Evolutionary conservation across 1,140 invertebrate genomes (phyloP).

Genomic region (Brachionus manjavacas): DNA sequence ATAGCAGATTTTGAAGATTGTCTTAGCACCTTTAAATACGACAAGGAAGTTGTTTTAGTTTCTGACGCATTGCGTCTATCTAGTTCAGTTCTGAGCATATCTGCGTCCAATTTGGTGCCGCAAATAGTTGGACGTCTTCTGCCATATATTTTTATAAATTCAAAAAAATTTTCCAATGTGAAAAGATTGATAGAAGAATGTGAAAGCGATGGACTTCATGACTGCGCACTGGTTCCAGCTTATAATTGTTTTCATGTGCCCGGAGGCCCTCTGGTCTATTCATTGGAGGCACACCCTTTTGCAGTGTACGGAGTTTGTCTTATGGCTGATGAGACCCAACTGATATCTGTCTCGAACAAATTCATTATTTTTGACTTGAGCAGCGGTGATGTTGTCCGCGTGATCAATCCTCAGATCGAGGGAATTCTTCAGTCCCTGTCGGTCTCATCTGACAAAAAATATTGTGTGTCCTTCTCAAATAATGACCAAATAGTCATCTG

Average conservation of each 20-base stretch:
- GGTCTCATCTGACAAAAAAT: slow-evolving; percentile 90
- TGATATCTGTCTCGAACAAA: slow-evolving; percentile 90
- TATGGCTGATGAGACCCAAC: slow-evolving; percentile 83
- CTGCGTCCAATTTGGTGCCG: slow-evolving; percentile 90
- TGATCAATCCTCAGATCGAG: slow-evolving; percentile 52
- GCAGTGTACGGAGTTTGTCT: slow-evolving; percentile 89
- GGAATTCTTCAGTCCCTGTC: slow-evolving; percentile 90
- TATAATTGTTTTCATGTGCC: slow-evolving; percentile 94
- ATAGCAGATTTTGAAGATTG: slow-evolving; percentile 93
- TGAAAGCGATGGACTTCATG: slow-evolving; percentile 70
- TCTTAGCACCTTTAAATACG: slow-evolving; percentile 74
- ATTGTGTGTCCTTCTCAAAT: slow-evolving; percentile 89
- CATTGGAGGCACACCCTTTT: slow-evolving; percentile 92
- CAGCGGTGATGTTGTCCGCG: slow-evolving; percentile 81
- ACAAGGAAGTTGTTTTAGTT: slow-evolving; percentile 81
- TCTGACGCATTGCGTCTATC: slow-evolving; percentile 84
- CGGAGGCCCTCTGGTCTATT: slow-evolving; percentile 93
- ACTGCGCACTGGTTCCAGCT: slow-evolving; percentile 82
- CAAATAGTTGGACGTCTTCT: slow-evolving; percentile 85
- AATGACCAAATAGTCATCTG: slow-evolving; percentile 70
- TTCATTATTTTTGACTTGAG: slow-evolving; percentile 95
- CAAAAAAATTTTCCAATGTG: slow-evolving; percentile 74
- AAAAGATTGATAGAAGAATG: slow-evolving; percentile 81
- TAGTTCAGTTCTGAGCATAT: slow-evolving; percentile 68
- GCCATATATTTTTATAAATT: slow-evolving; percentile 67